Evolutionary conservation across 2,888 invertebrate species (phyloP).

Genomic region (Criorhina ranunculi): DNA sequence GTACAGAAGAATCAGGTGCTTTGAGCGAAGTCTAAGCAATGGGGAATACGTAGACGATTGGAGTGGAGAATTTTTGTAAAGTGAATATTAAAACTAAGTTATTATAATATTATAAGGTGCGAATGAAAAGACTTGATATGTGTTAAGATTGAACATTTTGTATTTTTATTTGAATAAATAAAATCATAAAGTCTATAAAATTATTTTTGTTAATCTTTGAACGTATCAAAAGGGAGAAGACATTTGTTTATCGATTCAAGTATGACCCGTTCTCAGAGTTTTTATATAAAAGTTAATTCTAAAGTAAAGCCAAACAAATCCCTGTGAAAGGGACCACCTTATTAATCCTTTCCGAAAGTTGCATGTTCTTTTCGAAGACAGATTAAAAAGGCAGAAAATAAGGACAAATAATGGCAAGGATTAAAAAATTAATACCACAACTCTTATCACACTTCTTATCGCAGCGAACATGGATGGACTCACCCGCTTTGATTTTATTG

Average conservation of each 20-base stretch:
- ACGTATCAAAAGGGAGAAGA: not conserved
- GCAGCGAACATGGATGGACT: not conserved
- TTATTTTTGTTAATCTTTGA: too few species aligned
- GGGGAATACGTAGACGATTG: conserved; percentile 55
- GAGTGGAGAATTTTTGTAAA: conserved; percentile 43
- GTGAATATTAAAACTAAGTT: not conserved
- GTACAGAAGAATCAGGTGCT: conserved; percentile 81
- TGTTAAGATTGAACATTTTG: conserved; percentile 29
- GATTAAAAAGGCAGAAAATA: conserved; percentile 21
- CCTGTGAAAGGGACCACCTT: not conserved
- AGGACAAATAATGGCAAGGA: conserved; percentile 21
- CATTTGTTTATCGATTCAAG: not conserved
- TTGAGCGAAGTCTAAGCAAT: conserved; percentile 40
- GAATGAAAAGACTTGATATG: conserved; percentile 45
- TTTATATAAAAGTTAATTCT: not conserved
- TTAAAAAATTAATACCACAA: conserved; percentile 24
- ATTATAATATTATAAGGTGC: not conserved
- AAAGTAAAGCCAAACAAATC: conserved; percentile 4
- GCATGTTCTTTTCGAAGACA: not conserved
- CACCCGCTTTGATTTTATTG: conserved; percentile 17
- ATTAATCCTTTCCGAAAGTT: conserved; percentile 2
- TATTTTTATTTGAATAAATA: conserved; percentile 13
- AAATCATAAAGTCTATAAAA: too few species aligned
- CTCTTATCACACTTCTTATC: conserved; percentile 25
- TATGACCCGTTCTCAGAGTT: not conserved